phyloP scores from a whole-genome alignment of 2,888 invertebrate genomes.

The Phyto melanocephala region DNA sequence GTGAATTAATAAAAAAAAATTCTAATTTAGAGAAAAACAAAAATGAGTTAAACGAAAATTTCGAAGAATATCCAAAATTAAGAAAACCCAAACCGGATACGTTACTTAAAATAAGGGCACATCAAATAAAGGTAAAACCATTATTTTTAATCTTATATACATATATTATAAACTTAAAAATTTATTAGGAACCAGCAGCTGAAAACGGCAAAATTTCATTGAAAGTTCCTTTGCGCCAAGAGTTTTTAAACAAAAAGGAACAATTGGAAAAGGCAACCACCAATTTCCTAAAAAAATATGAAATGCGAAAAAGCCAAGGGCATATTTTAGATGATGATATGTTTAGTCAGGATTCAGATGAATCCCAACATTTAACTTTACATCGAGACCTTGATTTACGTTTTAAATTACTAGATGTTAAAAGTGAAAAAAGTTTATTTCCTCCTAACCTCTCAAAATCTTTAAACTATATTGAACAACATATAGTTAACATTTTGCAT shows the following conservation, averaged over 20 bases:
- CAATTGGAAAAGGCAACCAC: background rate
- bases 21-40: no score
- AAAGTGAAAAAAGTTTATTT: background rate
- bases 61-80: constrained; percentile 30
- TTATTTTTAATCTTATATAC: no score
- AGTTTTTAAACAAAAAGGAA: constrained; percentile 16
- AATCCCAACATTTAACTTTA: background rate
- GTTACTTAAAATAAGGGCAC: constrained; percentile 1
- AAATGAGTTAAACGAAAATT: no score
- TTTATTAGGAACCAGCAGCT: background rate
- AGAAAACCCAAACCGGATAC: constrained; percentile 18
- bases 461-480: constrained; percentile 1
- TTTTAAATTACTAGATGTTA: background rate
- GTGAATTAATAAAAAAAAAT: background rate
- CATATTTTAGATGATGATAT: background rate
- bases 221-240: background rate
- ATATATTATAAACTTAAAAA: background rate
- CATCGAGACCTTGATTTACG: background rate
- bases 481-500: constrained; percentile 24
- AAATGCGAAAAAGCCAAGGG: background rate
- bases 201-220: background rate
- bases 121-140: background rate
- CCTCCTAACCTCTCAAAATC: background rate
- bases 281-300: constrained; percentile 3
- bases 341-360: background rate